phyloP scores from a whole-genome alignment of 2,888 invertebrate species.

The Tachina lurida region DNA sequence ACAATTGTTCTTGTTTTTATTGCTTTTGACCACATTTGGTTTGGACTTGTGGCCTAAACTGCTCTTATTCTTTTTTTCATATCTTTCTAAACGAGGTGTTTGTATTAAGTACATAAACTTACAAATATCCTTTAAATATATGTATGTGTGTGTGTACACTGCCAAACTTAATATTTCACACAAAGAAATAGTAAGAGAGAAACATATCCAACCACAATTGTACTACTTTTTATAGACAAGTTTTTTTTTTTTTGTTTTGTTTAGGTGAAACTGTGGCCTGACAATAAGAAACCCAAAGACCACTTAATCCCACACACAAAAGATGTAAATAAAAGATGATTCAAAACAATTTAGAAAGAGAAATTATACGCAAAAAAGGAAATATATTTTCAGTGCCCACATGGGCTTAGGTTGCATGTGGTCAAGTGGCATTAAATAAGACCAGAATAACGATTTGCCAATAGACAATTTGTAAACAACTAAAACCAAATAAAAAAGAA shows the following conservation, averaged over 20 bases:
- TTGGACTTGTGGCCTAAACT: conserved; percentile 63
- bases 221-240: neutral
- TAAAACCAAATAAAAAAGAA: neutral
- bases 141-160: neutral
- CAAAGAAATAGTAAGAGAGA: conserved; percentile 10
- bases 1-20: conserved; percentile 52
- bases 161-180: conserved; percentile 21
- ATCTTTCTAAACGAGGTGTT: conserved; percentile 62
- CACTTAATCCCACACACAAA: conserved; percentile 33
- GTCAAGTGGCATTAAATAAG: conserved; percentile 63
- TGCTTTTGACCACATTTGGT: conserved; percentile 68
- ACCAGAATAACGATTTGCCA: conserved; percentile 61
- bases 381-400: conserved; percentile 45
- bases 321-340: conserved; percentile 21
- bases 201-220: conserved; percentile 7
- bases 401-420: conserved; percentile 66
- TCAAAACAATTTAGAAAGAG: conserved; percentile 32
- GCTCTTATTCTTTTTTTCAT: too few species aligned
- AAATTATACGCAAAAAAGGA: neutral
- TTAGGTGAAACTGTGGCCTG: conserved; percentile 14
- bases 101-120: conserved; percentile 45
- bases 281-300: conserved; percentile 36
- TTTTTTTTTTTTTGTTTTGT: neutral
- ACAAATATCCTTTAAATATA: neutral
- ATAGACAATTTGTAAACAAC: conserved; percentile 56